These are phyloP conservation scores for Equus przewalskii DNA, from an alignment of 2,113 vertebrate species.

Conservation along the genomic window DNA sequence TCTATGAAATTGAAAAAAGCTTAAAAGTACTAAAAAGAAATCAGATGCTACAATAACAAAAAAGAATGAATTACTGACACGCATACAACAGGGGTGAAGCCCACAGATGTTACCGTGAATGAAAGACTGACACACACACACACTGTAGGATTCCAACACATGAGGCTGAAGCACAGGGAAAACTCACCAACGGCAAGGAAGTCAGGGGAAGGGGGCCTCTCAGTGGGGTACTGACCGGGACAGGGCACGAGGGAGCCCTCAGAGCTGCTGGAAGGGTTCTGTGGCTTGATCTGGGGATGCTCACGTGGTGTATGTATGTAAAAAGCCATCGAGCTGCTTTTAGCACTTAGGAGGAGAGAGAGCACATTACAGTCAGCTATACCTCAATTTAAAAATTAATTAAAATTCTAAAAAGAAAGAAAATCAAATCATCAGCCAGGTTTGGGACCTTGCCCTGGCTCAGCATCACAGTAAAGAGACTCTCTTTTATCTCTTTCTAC, in stretches of 20 bases:
- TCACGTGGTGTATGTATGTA: fast-evolving
- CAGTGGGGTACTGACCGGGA: background rate
- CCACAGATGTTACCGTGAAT: background rate
- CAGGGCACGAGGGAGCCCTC: background rate
- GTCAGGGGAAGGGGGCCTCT: background rate
- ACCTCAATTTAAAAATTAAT: background rate
- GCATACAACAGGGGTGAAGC: fast-evolving
- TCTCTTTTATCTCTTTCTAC: background rate
- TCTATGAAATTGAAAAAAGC: background rate
- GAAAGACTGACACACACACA: fast-evolving
- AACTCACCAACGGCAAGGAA: fast-evolving
- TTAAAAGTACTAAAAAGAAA: background rate
- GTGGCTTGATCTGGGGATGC: no score
- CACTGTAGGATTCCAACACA: fast-evolving
- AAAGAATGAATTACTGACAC: background rate
- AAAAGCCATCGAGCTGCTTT: background rate
- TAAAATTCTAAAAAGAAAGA: background rate
- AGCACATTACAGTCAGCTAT: background rate
- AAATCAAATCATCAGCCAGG: background rate
- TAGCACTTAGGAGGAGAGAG: no score
- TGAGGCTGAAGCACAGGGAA: background rate
- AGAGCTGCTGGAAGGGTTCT: background rate
- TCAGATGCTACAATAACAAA: background rate
- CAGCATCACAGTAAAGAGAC: background rate
- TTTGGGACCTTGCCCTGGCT: background rate